phyloP scores from a whole-genome alignment of 1,140 invertebrate species.

The Hycleus cichorii region DNA sequence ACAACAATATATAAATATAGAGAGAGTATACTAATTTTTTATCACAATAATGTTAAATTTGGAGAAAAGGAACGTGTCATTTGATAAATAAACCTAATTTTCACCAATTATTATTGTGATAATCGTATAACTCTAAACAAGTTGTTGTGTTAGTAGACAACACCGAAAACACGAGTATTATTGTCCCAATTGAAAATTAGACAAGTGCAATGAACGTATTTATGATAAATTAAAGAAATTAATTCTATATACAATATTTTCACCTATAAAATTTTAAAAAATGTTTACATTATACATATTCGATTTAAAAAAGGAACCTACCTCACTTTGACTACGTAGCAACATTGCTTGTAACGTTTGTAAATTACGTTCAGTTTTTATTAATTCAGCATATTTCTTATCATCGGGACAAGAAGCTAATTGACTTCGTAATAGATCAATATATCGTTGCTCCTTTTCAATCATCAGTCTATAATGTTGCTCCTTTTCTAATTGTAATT shows the following conservation, averaged over 20 bases:
- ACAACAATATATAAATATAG: too few relatives aligned
- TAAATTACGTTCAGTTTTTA: constrained; percentile 54
- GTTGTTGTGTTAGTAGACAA: constrained; percentile 1
- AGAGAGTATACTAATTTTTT: too few relatives aligned
- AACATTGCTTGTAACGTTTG: constrained; percentile 56
- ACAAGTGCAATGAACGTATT: neutral
- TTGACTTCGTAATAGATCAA: constrained; percentile 51
- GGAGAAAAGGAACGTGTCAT: neutral
- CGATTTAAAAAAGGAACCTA: neutral
- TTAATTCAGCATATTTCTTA: constrained; percentile 45
- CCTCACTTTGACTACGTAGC: constrained; percentile 28
- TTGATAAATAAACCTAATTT: neutral
- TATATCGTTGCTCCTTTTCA: constrained; percentile 60
- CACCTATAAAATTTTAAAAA: too few relatives aligned
- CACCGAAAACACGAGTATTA: constrained; percentile 6
- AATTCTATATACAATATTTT: too few relatives aligned
- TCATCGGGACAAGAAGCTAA: constrained; percentile 31
- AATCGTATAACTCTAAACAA: neutral
- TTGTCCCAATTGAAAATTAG: constrained; percentile 13
- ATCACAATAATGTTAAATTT: neutral
- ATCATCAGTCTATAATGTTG: constrained; percentile 63
- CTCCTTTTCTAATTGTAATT: constrained; percentile 56
- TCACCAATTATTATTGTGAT: neutral
- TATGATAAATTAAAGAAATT: too few relatives aligned
- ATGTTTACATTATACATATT: too few relatives aligned